Evolutionary conservation across 2,113 vertebrate genomes (phyloP), one percentile per base, ranked within the genome.

Genomic region (Erythrolamprus reginae): DNA sequence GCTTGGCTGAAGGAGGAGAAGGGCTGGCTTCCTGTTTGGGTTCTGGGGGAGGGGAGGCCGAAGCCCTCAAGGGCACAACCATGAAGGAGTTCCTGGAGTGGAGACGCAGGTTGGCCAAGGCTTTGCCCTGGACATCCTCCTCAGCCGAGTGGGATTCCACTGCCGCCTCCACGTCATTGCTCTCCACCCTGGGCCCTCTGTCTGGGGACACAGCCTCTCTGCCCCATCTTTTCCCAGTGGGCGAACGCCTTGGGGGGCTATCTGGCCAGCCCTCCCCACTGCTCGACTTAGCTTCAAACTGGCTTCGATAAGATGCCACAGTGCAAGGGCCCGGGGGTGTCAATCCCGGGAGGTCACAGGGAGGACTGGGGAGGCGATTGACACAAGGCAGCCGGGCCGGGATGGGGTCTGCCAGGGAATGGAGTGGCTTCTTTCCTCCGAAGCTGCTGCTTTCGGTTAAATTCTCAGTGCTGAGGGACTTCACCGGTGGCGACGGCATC

Each of bases 401-500:
- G 45, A 45, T 61, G 9, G 45, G 38, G 12, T 91, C 90, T 2
- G 42, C 33, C 0, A 12, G 38, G 3, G 45, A 38, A 23, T 23
- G 51, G 38, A 42, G 45, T 19, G 45, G 6, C 28, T 87, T 92
- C 50, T 48, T 86, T 3, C 88, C 23, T 19, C 28, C 53, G 0
- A 89, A 92, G 70, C 24, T 53, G 47, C 85, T 55, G 47, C 91
- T 55, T 10, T 94, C 94, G 0, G 38, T 87, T 89, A 98, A 96
- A 89, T 96, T 96, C 47, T 98, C 98, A 0, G 96, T 97, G 93
- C 98, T 98, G 95, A 97, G 97, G 33, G 97, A 98, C 33, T 97
- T 96, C 55, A 90, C 28, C 0, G 94, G 96, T 2, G 96, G 88
- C 1, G 82, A 87, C 0, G 84, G 10, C 1, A 45, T 96, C 23